A percentile compares a stretch with the other conserved stretches of the same genome.
Evolutionary conservation across 2,113 vertebrate species (phyloP).

Genomic region (Gymnorhina tibicen): DNA sequence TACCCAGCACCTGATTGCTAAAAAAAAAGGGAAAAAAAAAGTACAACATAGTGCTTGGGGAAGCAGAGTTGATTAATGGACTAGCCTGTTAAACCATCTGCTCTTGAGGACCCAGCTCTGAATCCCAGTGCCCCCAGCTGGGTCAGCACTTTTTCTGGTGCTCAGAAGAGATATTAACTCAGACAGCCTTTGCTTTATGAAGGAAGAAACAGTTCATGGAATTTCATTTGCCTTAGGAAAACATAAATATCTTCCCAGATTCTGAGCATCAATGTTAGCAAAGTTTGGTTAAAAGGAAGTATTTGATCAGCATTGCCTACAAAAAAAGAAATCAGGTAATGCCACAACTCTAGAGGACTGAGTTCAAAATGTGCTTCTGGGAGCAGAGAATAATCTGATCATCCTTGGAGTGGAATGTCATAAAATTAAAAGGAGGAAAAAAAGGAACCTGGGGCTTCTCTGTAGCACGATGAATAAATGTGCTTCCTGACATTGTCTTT

Average conservation of each 20-base stretch:
- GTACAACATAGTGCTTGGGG: background rate
- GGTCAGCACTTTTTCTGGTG: conserved; percentile 72
- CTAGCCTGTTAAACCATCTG: conserved; percentile 60
- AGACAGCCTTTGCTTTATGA: conserved; percentile 39
- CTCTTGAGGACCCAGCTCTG: conserved; percentile 52
- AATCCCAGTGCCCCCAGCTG: conserved; percentile 68
- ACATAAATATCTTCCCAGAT: background rate
- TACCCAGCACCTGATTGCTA: conserved; percentile 7
- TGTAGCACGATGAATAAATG: background rate
- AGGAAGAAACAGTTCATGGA: conserved; percentile 62
- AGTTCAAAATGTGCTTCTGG: background rate
- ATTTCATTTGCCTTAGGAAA: conserved; percentile 62
- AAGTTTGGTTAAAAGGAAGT: background rate
- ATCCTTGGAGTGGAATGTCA: background rate
- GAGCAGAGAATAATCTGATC: background rate
- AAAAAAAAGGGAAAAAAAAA: background rate
- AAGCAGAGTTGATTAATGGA: conserved; percentile 71
- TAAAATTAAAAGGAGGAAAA: background rate
- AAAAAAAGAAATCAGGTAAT: background rate
- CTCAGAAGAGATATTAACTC: conserved; percentile 68
- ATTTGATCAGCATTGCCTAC: background rate
- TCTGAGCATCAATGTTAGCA: background rate
- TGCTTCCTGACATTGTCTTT: background rate
- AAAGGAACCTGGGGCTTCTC: background rate
- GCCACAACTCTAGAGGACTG: background rate